Conservation (phyloP, 2,113 vertebrate genomes). For the Onychostruthus taczanowskii region DNA sequence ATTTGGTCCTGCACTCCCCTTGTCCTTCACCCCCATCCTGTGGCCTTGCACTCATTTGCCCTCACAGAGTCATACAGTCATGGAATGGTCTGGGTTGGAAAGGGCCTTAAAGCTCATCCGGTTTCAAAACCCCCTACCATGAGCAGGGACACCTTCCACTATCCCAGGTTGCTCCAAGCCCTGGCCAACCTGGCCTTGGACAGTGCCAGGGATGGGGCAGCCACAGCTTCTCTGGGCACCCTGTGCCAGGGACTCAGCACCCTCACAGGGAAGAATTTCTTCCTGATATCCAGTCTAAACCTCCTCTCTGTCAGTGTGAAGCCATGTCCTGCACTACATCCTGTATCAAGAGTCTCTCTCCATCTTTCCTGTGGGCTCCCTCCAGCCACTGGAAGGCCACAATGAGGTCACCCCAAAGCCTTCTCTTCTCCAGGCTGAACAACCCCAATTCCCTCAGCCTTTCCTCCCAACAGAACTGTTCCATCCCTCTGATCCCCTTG, state of each 20-base stretch:
- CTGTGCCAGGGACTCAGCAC: neutral
- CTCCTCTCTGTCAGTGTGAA: neutral
- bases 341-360: neutral
- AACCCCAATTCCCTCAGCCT: neutral
- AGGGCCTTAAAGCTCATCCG: neutral
- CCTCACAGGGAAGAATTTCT: neutral
- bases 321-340: neutral
- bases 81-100: neutral
- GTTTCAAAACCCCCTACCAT: neutral
- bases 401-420: neutral
- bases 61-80: neutral
- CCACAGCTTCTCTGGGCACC: neutral
- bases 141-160: neutral
- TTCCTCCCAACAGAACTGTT: neutral
- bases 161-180: rapidly evolving
- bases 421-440: neutral
- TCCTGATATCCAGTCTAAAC: rapidly evolving
- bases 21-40: neutral
- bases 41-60: neutral
- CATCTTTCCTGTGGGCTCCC: neutral
- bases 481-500: neutral
- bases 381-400: neutral
- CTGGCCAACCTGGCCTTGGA: rapidly evolving
- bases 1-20: neutral
- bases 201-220: neutral